phyloP scores from a whole-genome alignment of 2,113 vertebrate species.

The Marcusenius ussheri region DNA sequence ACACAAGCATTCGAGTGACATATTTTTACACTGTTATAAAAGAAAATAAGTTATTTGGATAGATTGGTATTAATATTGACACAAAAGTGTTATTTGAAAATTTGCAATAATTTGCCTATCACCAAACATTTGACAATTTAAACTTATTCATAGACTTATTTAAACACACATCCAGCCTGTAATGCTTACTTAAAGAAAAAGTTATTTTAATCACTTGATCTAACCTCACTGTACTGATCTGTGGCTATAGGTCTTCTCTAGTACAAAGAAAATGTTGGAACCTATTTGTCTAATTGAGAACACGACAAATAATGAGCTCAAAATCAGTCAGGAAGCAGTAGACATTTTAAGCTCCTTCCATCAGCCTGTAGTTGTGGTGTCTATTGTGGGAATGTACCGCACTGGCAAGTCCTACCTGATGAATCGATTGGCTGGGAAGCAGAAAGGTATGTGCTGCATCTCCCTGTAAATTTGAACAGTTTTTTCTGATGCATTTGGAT shows the following conservation, averaged over 20 bases:
- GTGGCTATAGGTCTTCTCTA: neutral
- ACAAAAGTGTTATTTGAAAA: neutral
- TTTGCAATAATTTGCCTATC: neutral
- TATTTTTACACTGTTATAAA: neutral
- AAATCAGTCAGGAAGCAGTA: slow-evolving; percentile 2
- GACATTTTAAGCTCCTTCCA: slow-evolving; percentile 22
- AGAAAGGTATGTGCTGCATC: slow-evolving; percentile 20
- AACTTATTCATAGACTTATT: neutral
- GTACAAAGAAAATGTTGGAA: neutral
- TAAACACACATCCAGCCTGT: neutral
- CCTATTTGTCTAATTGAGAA: slow-evolving; percentile 18
- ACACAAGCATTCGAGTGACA: neutral
- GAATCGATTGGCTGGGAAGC: slow-evolving; percentile 35
- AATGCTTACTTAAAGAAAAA: neutral
- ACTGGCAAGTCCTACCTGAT: slow-evolving; percentile 39
- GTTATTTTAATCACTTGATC: neutral
- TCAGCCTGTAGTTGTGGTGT: slow-evolving; percentile 36
- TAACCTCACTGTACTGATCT: neutral
- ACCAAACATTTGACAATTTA: neutral
- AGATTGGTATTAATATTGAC: no score
- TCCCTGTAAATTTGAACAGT: neutral
- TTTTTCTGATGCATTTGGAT: neutral
- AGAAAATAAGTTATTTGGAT: neutral
- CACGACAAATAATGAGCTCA: neutral
- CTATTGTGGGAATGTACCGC: slow-evolving; percentile 29